phyloP scores from a whole-genome alignment of 1,140 invertebrate species.

The Macrosteles quadrilineatus region DNA sequence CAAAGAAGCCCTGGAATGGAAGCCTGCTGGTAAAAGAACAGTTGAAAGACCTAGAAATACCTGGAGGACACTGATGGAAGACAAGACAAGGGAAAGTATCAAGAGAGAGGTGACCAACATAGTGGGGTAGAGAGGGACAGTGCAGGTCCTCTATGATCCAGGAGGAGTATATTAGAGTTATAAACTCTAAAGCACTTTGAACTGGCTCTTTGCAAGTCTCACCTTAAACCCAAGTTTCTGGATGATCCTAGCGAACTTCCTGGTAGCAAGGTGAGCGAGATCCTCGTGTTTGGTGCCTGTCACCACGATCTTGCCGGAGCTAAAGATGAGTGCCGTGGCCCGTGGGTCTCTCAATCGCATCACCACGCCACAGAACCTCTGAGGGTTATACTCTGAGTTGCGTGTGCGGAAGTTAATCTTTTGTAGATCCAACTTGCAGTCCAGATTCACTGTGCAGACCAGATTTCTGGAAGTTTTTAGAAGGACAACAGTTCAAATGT shows the following conservation, averaged over 20 bases:
- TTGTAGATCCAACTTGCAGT: slow-evolving; percentile 82
- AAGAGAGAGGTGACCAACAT: no score
- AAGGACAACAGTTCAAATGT: not conserved
- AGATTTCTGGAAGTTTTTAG: slow-evolving; percentile 70
- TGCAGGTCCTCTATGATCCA: no score
- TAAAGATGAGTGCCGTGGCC: slow-evolving; percentile 96
- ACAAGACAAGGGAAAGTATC: no score
- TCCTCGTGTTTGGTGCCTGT: slow-evolving; percentile 97
- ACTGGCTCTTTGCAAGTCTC: no score
- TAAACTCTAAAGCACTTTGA: no score
- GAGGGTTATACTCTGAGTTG: slow-evolving; percentile 99
- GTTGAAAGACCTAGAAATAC: no score
- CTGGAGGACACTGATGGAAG: no score
- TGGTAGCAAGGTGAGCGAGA: slow-evolving; percentile 87
- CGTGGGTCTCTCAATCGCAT: slow-evolving; percentile 97
- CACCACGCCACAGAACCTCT: slow-evolving; percentile 96
- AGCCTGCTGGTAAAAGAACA: no score
- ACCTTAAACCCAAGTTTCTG: slow-evolving; percentile 97
- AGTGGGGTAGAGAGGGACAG: no score
- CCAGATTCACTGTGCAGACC: slow-evolving; percentile 92
- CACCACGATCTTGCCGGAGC: slow-evolving; percentile 98
- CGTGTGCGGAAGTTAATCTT: slow-evolving; percentile 94
- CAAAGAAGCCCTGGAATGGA: no score
- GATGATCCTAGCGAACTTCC: slow-evolving; percentile 98
- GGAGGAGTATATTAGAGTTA: no score